A percentile compares a stretch with the other conserved stretches of the same genome.
phyloP scores from a whole-genome alignment of 2,797 vertebrate genomes.

The Sternotherus odoratus region DNA sequence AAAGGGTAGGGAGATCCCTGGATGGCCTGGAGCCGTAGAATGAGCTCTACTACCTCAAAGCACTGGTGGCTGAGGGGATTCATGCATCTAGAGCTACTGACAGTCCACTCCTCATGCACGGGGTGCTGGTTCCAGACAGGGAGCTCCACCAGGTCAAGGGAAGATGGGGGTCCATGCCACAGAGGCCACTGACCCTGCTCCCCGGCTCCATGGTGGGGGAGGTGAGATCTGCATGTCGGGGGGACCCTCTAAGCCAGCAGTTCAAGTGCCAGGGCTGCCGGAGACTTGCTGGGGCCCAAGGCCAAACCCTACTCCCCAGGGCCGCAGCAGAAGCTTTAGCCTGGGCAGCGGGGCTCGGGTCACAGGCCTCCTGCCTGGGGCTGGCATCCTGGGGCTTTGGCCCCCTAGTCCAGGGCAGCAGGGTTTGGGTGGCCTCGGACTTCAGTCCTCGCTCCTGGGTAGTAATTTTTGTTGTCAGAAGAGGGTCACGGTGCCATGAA shows the following conservation, averaged over 20 bases:
- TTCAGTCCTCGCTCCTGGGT: too few relatives aligned
- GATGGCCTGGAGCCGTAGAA: not conserved
- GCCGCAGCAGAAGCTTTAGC: too few relatives aligned
- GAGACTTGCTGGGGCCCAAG: too few relatives aligned
- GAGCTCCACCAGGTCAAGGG: not conserved
- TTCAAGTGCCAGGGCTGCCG: too few relatives aligned
- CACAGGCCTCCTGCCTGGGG: too few relatives aligned
- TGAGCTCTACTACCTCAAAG: not conserved
- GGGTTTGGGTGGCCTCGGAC: too few relatives aligned
- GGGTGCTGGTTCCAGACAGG: not conserved
- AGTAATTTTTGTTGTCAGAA: too few relatives aligned
- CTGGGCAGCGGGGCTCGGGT: too few relatives aligned
- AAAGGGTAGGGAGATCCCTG: not conserved
- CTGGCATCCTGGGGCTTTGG: too few relatives aligned
- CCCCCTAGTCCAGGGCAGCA: rapidly evolving
- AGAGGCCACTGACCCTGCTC: not conserved
- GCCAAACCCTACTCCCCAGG: too few relatives aligned
- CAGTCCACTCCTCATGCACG: not conserved
- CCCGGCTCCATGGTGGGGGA: not conserved
- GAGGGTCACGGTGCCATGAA: too few relatives aligned
- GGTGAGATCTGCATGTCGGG: not conserved
- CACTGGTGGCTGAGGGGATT: not conserved
- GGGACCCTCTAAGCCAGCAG: not conserved
- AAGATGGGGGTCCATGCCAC: not conserved
- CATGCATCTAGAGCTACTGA: not conserved